Evolutionary conservation across 1,140 invertebrate genomes (phyloP).

Genomic region (Rhagoletis zephyria): DNA sequence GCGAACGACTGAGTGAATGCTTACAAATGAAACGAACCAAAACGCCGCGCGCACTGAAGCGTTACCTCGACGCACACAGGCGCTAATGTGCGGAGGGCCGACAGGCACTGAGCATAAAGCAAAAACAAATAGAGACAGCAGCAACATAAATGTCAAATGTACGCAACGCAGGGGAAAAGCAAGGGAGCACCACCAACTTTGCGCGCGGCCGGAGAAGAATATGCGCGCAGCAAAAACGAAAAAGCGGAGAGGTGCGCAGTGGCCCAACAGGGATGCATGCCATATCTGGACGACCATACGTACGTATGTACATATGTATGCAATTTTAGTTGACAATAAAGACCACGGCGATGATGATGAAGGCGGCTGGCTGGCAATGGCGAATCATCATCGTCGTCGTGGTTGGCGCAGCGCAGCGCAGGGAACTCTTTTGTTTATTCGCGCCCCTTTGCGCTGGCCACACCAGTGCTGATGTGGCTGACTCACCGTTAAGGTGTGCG

Average conservation of each 20-base stretch:
- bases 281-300: background rate
- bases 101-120: background rate
- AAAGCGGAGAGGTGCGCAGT: too few relatives aligned
- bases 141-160: constrained; percentile 31
- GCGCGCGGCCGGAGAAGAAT: background rate
- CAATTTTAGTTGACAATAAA: constrained; percentile 36
- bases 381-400: constrained; percentile 26
- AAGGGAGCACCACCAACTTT: background rate
- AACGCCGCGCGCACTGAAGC: constrained; percentile 26
- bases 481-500: constrained; percentile 43
- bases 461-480: background rate
- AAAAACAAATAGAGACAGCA: constrained; percentile 25
- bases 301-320: background rate
- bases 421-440: constrained; percentile 10
- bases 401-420: background rate
- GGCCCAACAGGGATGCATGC: background rate
- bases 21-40: constrained; percentile 49
- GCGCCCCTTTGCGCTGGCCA: constrained; percentile 18
- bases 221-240: constrained; percentile 4
- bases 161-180: background rate
- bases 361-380: background rate
- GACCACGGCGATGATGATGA: background rate
- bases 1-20: background rate
- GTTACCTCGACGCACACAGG: constrained; percentile 10
- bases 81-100: constrained; percentile 30